Evolutionary conservation across 2,888 invertebrate genomes (phyloP).

Genomic region (Abrostola triplasia): DNA sequence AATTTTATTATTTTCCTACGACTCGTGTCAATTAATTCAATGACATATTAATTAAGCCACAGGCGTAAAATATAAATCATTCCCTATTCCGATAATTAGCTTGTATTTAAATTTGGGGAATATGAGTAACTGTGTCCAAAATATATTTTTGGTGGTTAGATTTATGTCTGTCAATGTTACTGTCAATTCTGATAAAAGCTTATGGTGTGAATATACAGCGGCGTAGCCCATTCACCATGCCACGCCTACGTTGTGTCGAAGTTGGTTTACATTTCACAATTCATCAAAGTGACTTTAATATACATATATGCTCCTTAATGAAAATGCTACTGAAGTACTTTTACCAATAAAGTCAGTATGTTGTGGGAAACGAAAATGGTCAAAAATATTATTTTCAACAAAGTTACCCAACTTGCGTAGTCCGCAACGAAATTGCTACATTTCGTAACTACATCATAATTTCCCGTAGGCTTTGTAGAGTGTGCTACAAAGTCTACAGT

Average conservation of each 20-base stretch:
- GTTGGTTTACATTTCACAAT: neutral
- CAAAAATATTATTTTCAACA: too few species aligned
- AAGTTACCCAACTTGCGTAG: neutral
- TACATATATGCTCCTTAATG: too few species aligned
- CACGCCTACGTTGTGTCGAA: neutral
- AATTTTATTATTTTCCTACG: too few species aligned
- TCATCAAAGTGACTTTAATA: neutral
- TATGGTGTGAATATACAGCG: slow-evolving; percentile 1
- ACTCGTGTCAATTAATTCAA: too few species aligned
- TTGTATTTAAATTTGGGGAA: slow-evolving; percentile 2
- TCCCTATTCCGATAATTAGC: slow-evolving; percentile 9
- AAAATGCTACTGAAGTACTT: too few species aligned
- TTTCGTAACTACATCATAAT: neutral
- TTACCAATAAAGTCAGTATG: too few species aligned
- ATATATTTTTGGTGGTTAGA: slow-evolving; percentile 5
- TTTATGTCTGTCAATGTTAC: slow-evolving; percentile 6
- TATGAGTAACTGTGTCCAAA: slow-evolving; percentile 3
- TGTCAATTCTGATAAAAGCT: slow-evolving; percentile 1
- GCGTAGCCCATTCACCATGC: neutral
- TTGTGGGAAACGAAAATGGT: too few species aligned
- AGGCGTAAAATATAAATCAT: slow-evolving; percentile 7
- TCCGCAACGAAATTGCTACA: neutral
- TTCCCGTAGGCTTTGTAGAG: neutral
- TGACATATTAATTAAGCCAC: neutral
- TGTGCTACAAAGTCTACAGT: too few species aligned